Evolutionary conservation across 2,113 vertebrate species (phyloP), one percentile per base, ranked within the genome.

Genomic region (Rhizomys pruinosus): DNA sequence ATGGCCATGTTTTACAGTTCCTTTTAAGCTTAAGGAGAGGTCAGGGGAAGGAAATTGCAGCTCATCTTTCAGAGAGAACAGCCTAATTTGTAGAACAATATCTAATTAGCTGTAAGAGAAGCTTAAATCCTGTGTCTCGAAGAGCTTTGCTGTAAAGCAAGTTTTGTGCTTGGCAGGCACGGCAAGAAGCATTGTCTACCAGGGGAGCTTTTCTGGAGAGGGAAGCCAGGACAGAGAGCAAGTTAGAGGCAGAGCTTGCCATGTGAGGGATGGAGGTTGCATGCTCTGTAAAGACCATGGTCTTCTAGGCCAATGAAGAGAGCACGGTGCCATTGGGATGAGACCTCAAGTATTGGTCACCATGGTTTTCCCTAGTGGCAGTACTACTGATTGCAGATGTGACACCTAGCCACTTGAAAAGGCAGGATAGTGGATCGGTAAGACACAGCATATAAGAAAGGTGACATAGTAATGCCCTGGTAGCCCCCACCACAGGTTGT

Each of bases 21-120:
- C 63, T 87, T 87, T 90, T 91, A 77, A 87, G 76, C 94, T 95
- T 94, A 96, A 92, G 89, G 71, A 96, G 82, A 94, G 86, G 93
- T 85, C 93, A 93, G 78, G 89, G 92, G 93, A 92, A 89, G 95
- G 79, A 93, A 97, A 95, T 95, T 84, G 95, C 90, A 79, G 89
- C 92, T 96, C 92, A 89, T 96, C 94, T 94, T 88, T 95, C 92
- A 96, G 85, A 77, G 61, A 94, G 90, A 96, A 94, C 93, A 96
- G 87, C 69, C 78, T 93, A 95, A 93, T 97, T 95, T 96, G 95
- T 90, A 96, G 93, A 96, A 97, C 96, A 95, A 92, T 97, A 93
- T 93, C 90, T 96, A 97, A 97, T 97, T 96, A 97, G 95, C 92
- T 84, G 79, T 84, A 94, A 95, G 93, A 93, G 85, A 82, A 89